Conservation (phyloP, 2,888 invertebrate genomes). For the Fragum sueziense region DNA sequence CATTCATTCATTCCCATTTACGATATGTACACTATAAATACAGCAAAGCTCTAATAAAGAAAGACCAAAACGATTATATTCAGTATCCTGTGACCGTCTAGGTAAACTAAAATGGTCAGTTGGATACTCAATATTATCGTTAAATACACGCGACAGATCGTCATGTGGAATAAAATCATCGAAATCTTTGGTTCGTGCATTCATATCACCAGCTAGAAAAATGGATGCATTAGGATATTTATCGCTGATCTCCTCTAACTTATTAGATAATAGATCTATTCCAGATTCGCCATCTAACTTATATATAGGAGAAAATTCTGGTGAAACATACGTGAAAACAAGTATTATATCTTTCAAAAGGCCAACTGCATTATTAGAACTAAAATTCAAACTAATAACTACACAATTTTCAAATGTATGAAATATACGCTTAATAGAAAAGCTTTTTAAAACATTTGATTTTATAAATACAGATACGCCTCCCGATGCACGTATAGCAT, state of each 20-base stretch:
- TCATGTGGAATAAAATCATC: too few relatives aligned
- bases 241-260: not conserved
- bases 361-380: not conserved
- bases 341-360: not conserved
- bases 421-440: not conserved
- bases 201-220: slow-evolving; percentile 3
- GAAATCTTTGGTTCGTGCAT: slow-evolving; percentile 2
- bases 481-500: not conserved
- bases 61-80: too few relatives aligned
- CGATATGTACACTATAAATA: too few relatives aligned
- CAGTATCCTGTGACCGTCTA: too few relatives aligned
- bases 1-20: too few relatives aligned
- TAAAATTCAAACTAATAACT: not conserved
- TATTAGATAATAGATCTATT: slow-evolving; percentile 4
- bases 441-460: not conserved
- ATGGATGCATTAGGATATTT: too few relatives aligned
- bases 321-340: slow-evolving; percentile 1
- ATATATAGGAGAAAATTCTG: too few relatives aligned
- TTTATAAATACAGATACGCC: slow-evolving; percentile 2
- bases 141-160: not conserved
- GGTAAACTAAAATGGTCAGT: slow-evolving; percentile 7
- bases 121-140: too few relatives aligned
- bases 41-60: too few relatives aligned
- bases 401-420: not conserved
- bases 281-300: too few relatives aligned